Evolutionary conservation across 1,140 invertebrate species (phyloP).

Genomic region (Mactra quadrangularis): DNA sequence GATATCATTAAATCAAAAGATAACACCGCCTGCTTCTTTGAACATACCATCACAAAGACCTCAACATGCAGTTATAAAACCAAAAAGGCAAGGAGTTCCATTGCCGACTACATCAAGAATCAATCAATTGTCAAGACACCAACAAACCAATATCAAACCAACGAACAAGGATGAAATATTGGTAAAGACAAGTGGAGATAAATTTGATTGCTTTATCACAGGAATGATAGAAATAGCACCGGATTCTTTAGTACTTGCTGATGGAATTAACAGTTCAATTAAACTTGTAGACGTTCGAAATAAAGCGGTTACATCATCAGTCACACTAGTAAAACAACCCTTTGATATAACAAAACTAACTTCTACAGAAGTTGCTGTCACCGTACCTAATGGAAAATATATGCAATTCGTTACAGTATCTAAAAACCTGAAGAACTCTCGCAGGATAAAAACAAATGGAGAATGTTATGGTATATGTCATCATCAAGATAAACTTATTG

Average conservation of each 20-base stretch:
- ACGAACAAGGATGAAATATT: too few species aligned
- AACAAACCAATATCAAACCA: too few species aligned
- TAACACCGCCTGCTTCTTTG: too few species aligned
- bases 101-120: too few species aligned
- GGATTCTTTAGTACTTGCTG: neutral
- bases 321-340: neutral
- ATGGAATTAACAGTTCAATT: neutral
- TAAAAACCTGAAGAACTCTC: neutral
- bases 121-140: too few species aligned
- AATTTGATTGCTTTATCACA: neutral
- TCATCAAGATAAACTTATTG: constrained; percentile 5
- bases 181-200: neutral
- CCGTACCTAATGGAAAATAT: neutral
- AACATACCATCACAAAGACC: too few species aligned
- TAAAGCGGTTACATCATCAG: neutral
- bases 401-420: constrained; percentile 1
- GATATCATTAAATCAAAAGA: too few species aligned
- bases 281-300: neutral
- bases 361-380: neutral
- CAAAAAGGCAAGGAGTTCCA: too few species aligned
- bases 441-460: neutral
- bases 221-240: neutral
- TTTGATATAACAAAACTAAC: neutral
- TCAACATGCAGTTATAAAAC: too few species aligned
- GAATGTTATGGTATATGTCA: constrained; percentile 1